phyloP scores from a whole-genome alignment of 2,797 vertebrate genomes.

The Bradypus variegatus region DNA sequence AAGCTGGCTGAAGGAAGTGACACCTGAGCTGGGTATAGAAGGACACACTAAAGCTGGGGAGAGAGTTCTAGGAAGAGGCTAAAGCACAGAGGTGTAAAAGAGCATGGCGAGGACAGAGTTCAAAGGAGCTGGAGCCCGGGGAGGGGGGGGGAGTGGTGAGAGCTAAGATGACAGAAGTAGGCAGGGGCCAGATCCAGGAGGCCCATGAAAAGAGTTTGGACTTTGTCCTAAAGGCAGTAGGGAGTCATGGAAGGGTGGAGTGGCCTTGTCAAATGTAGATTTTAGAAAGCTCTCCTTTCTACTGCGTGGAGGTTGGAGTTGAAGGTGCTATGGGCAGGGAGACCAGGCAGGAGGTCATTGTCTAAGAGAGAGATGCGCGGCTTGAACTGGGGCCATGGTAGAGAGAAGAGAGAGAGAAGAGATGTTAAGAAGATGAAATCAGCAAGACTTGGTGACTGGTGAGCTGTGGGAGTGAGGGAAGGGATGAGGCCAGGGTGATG shows the following conservation, averaged over 20 bases:
- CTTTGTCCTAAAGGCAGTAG: background rate
- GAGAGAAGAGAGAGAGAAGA: background rate
- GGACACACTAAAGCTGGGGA: too few species aligned
- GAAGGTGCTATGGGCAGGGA: background rate
- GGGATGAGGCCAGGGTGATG: background rate
- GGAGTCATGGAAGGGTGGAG: background rate
- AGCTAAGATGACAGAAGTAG: background rate
- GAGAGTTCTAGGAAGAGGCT: background rate
- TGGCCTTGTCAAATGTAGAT: background rate
- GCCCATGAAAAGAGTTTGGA: background rate
- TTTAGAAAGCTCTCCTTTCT: background rate
- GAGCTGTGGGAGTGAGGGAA: background rate
- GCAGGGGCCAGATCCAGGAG: background rate
- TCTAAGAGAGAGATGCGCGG: background rate
- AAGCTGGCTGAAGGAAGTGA: background rate
- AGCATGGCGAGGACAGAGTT: background rate
- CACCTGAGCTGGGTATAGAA: background rate
- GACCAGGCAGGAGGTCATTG: background rate
- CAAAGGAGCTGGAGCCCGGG: background rate
- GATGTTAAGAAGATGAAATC: background rate
- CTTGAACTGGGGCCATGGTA: background rate
- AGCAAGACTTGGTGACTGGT: background rate
- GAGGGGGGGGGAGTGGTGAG: background rate
- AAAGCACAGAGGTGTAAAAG: too few species aligned
- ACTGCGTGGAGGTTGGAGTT: background rate